These are phyloP conservation scores for Antheraea yamamai DNA, from an alignment of 2,888 invertebrate genomes.

Conservation along the genomic window DNA sequence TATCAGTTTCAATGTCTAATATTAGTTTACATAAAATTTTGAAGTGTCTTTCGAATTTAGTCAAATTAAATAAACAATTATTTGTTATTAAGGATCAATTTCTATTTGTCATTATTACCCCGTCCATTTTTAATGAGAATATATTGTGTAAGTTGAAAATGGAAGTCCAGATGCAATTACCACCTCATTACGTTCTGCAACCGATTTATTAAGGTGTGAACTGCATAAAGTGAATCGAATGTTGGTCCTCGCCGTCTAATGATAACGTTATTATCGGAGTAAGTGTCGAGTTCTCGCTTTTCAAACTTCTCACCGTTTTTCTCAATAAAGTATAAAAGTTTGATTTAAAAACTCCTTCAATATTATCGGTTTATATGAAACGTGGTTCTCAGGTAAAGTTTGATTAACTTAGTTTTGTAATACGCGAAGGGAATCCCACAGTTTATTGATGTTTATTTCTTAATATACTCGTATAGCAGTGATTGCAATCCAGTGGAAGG, in stretches of 20 bases:
- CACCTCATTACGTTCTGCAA: background rate
- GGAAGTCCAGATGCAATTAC: background rate
- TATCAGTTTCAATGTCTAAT: too few species aligned
- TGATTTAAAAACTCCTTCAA: slow-evolving; percentile 12
- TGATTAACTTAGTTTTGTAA: slow-evolving; percentile 2
- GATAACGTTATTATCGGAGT: background rate
- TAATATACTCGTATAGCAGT: background rate
- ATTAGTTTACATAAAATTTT: too few species aligned
- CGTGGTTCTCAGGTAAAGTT: background rate
- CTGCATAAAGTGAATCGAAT: background rate
- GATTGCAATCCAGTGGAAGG: background rate
- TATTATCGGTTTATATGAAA: slow-evolving; percentile 9
- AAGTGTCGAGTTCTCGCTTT: background rate
- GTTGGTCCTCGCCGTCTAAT: background rate
- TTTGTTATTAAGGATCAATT: background rate
- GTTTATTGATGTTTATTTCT: background rate
- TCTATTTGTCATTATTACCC: background rate
- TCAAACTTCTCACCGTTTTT: background rate
- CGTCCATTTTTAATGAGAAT: background rate
- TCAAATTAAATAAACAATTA: background rate
- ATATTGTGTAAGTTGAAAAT: background rate
- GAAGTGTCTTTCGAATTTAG: too few species aligned
- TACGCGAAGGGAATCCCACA: background rate
- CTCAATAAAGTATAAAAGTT: slow-evolving; percentile 10
- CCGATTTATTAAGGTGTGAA: background rate